Evolutionary conservation across 2,113 vertebrate species (phyloP).

Genomic region (Etia nguti): DNA sequence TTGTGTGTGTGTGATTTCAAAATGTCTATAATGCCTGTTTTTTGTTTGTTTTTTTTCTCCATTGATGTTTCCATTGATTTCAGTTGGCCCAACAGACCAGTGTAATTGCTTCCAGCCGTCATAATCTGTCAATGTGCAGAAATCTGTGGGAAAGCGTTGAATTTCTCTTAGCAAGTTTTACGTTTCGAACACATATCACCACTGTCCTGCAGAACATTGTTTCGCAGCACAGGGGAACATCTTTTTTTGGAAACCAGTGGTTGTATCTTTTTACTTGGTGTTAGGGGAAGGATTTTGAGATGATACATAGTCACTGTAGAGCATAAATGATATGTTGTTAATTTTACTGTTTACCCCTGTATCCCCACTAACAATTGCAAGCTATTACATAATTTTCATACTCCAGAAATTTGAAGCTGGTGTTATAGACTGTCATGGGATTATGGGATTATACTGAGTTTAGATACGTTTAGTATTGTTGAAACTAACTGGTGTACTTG

Average conservation of each 20-base stretch:
- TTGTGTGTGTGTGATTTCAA: neutral
- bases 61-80: neutral
- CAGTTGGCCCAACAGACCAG: conserved; percentile 32
- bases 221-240: neutral
- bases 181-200: neutral
- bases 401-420: neutral
- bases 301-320: neutral
- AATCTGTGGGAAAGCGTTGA: neutral
- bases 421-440: neutral
- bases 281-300: neutral
- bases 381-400: neutral
- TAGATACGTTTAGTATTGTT: neutral
- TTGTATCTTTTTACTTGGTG: neutral
- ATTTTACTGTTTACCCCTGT: neutral
- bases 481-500: neutral
- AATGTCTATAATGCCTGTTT: neutral
- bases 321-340: neutral
- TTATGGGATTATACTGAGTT: neutral
- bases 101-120: neutral
- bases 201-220: neutral
- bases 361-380: neutral
- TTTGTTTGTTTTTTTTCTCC: neutral
- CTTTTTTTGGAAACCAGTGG: neutral
- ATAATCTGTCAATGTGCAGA: neutral
- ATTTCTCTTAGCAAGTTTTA: neutral